Evolutionary conservation across 2,888 invertebrate species (phyloP).

Genomic region (Brenthis hecate): DNA sequence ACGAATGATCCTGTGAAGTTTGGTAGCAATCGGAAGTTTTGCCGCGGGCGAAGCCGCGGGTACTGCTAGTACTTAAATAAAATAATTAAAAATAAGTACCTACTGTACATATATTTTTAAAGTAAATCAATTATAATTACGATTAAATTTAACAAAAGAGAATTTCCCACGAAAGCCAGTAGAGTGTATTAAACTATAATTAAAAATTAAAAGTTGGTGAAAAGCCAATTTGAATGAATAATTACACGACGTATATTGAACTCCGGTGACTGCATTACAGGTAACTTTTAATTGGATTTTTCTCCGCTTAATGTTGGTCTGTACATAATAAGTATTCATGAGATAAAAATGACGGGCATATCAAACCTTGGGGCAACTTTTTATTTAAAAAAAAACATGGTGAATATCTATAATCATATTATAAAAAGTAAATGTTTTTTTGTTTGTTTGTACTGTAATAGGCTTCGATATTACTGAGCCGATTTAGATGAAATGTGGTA

Average conservation of each 20-base stretch:
- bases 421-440: no score
- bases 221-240: constrained; percentile 16
- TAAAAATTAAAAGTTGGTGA: constrained; percentile 1
- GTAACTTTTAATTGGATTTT: constrained; percentile 5
- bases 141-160: not conserved
- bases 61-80: no score
- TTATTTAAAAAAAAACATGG: not conserved
- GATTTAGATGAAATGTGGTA: no score
- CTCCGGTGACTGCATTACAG: not conserved
- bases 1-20: no score
- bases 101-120: no score
- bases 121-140: not conserved
- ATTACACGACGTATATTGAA: not conserved
- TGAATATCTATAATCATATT: no score
- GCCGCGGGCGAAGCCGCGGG: no score
- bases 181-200: not conserved
- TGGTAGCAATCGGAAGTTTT: no score
- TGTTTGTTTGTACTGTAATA: no score
- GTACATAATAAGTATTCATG: constrained; percentile 2
- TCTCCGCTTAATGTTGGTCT: not conserved
- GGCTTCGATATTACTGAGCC: no score
- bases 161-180: not conserved
- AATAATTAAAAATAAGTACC: no score
- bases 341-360: no score
- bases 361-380: not conserved